Evolutionary conservation across 2,113 vertebrate species (phyloP).

Genomic region (Oophaga pumilio): DNA sequence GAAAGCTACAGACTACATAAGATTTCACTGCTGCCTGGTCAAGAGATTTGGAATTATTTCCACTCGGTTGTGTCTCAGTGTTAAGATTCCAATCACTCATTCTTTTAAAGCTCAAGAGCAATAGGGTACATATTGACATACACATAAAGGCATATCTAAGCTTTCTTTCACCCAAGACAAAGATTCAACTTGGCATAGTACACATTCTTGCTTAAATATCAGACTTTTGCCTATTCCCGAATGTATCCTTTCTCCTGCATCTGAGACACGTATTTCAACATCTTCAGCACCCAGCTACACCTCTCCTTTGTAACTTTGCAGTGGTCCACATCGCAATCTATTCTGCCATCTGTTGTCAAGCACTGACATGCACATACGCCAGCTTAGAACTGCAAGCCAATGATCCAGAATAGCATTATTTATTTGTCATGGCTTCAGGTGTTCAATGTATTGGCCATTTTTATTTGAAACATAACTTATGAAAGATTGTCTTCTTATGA

Average conservation of each 20-base stretch:
- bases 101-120: conserved; percentile 10
- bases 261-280: not conserved
- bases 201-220: not conserved
- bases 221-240: not conserved
- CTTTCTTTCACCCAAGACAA: not conserved
- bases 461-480: too few relatives aligned
- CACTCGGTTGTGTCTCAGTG: not conserved
- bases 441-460: too few relatives aligned
- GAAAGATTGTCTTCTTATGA: too few relatives aligned
- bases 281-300: not conserved
- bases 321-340: not conserved
- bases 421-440: too few relatives aligned
- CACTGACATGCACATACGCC: not conserved
- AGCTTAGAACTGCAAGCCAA: not conserved
- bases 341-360: not conserved
- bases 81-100: conserved; percentile 17
- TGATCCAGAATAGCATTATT: too few relatives aligned
- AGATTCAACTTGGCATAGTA: not conserved
- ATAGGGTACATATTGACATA: not conserved
- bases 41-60: conserved; percentile 1
- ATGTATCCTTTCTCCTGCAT: not conserved
- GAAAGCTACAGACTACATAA: not conserved
- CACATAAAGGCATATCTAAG: not conserved
- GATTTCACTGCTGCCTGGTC: conserved; percentile 5
- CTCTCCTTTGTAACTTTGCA: not conserved